These are phyloP conservation scores for Heliconius himera DNA, from an alignment of 1,140 invertebrate species.

Conservation along the genomic window DNA sequence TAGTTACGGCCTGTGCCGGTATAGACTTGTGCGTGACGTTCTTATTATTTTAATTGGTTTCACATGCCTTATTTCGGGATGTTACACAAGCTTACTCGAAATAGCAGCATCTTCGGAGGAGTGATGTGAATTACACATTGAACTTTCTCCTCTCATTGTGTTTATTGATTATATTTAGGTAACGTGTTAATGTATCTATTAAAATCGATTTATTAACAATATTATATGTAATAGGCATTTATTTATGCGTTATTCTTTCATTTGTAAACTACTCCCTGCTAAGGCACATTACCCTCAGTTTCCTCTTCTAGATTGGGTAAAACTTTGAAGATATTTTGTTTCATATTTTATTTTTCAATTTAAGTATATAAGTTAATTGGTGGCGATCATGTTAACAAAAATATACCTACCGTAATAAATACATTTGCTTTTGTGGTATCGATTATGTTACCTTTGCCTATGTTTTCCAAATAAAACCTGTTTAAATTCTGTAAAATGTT, in stretches of 20 bases:
- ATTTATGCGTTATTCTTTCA: not conserved
- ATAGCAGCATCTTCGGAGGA: slow-evolving; percentile 38
- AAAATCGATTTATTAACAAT: not conserved
- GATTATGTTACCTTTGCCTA: too few relatives aligned
- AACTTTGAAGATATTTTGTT: too few relatives aligned
- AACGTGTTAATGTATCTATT: not conserved
- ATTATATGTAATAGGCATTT: not conserved
- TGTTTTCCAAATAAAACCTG: not conserved
- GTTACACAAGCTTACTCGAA: slow-evolving; percentile 62
- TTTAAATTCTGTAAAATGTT: not conserved
- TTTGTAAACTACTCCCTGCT: too few relatives aligned
- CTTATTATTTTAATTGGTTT: slow-evolving; percentile 83
- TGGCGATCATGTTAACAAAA: too few relatives aligned
- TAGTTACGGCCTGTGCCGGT: slow-evolving; percentile 67
- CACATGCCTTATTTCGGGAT: slow-evolving; percentile 74
- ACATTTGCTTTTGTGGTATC: too few relatives aligned
- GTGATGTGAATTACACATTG: not conserved
- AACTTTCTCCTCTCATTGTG: not conserved
- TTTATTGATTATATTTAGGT: not conserved
- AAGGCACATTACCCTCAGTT: too few relatives aligned
- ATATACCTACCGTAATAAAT: too few relatives aligned
- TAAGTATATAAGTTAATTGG: too few relatives aligned
- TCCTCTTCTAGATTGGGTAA: too few relatives aligned
- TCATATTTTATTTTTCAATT: too few relatives aligned
- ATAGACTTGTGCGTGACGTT: slow-evolving; percentile 81